phyloP scores from a whole-genome alignment of 2,113 vertebrate genomes.

The Rafetus swinhoei region DNA sequence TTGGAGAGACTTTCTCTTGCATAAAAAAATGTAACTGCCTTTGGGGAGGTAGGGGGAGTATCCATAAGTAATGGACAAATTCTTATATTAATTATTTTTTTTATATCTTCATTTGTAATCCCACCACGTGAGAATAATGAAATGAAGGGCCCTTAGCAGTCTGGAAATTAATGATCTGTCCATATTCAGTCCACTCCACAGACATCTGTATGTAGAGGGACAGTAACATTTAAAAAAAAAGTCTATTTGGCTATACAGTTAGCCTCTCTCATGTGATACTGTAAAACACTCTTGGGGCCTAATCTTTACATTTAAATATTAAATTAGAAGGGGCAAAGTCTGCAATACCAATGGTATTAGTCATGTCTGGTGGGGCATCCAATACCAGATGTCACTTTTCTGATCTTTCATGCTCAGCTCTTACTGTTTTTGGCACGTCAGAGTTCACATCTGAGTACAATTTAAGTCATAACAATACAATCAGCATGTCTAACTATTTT shows the following conservation, averaged over 20 bases:
- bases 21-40: constrained; percentile 68
- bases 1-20: constrained; percentile 55
- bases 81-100: constrained; percentile 16
- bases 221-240: not conserved
- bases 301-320: constrained; percentile 79
- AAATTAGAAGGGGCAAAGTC: constrained; percentile 79
- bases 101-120: constrained; percentile 53
- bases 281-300: constrained; percentile 34
- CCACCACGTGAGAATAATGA: constrained; percentile 72
- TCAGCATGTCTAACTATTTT: constrained; percentile 75
- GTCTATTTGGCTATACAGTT: constrained; percentile 51
- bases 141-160: constrained; percentile 58
- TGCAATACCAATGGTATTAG: constrained; percentile 83
- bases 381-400: constrained; percentile 85
- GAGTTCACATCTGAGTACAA: constrained; percentile 81
- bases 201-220: constrained; percentile 26
- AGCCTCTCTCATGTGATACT: constrained; percentile 55
- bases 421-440: constrained; percentile 80
- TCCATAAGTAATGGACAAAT: constrained; percentile 69
- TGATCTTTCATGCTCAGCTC: constrained; percentile 76
- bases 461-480: constrained; percentile 81
- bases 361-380: constrained; percentile 83
- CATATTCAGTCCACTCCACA: constrained; percentile 54
- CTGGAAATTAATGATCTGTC: constrained; percentile 54
- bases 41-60: not conserved